Evolutionary conservation across 2,888 invertebrate genomes (phyloP), one percentile per base, ranked within the genome.

Genomic region (Dorcus parallelipipedus): DNA sequence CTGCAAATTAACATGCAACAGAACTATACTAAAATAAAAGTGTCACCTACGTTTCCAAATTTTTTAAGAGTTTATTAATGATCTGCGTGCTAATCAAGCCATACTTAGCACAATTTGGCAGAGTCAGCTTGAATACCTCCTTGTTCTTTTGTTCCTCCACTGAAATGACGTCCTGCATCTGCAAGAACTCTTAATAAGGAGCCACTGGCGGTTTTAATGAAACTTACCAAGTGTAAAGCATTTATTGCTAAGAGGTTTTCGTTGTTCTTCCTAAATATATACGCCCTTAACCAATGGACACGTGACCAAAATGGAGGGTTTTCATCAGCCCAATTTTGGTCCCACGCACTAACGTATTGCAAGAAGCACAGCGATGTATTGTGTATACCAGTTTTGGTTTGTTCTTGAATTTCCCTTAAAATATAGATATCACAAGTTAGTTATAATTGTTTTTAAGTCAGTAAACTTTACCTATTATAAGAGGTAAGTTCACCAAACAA

Each of bases 41-140:
- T 51, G 45, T 9, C 50, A 67, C 65, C 64, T 73, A 81, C 82
- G 83, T 79, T 66, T 82, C 81, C 45, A 84, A 76, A 59, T 82
- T 81, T 45, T 76, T 76, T 3, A 84, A 68, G 61, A 82, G 78
- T 64, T 79, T 80, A 55, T 80, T 76, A 0, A 79, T 78, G 3
- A 80, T 76, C 64, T 78, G 76, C 38, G 73, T 71, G 55, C 78
- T 81, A 41, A 86, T 79, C 14, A 76, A 68, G 33, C 80, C 78
- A 67, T 82, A 82, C 63, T 81, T 79, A 48, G 77, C 78, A 65
- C 81, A 81, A 67, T 86, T 86, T n/a, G 81, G 81, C 40, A 84
- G 70, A 57, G 68, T 76, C 2, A 84, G 61, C 55, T 70, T 71
- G 59, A 77, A 76, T 54, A 68, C 72, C 33, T 75, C 73, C 4